Evolutionary conservation across 2,888 invertebrate species (phyloP), one percentile per base, ranked within the genome.

Genomic region (Ypsolopha sequella): DNA sequence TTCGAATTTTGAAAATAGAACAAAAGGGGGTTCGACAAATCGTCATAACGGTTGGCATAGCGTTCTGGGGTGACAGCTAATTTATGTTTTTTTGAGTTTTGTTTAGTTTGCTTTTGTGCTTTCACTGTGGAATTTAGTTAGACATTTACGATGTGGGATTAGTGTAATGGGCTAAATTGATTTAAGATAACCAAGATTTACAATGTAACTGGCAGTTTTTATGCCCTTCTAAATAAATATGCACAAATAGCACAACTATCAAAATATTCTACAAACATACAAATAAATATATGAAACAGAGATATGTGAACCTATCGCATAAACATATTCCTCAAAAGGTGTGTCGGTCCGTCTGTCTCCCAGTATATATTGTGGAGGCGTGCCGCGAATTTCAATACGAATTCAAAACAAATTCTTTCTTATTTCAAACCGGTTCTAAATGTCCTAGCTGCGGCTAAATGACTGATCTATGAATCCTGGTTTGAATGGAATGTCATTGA

Each of bases 41-140:
- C 65, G 72, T 73, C 70, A 71, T 70, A 73, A 71, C 68, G 66
- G 59, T 58, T 66, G 60, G 65, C 70, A 68, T 60, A 52, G 57
- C 14, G 43, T 43, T 43, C 14, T 24, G 24, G 59, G 59, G 61
- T 64, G 73, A 66, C 72, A 66, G 68, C 57, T 63, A 61, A 65
- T 68, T 63, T 64, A 66, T 66, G 61, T 34, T 45, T 10, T 33
- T 34, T 11, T 36, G 11, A 6, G 3, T 46, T 36, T 10, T 24
- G n/a, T 34, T 33, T 10, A 10, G 11, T 33, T 46, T 46, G n/a
- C 10, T 10, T 39, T 38, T 39, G 24, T 24, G 39, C 39, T 39
- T 39, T 39, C 39, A 39, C n/a, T 39, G 6, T 39, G 39, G 39
- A 11, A 39, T 39, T 39, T 39, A 39, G 39, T 39, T 39, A 6